Conservation (phyloP, 1,140 invertebrate species). For the Oryctes rhinoceros region DNA sequence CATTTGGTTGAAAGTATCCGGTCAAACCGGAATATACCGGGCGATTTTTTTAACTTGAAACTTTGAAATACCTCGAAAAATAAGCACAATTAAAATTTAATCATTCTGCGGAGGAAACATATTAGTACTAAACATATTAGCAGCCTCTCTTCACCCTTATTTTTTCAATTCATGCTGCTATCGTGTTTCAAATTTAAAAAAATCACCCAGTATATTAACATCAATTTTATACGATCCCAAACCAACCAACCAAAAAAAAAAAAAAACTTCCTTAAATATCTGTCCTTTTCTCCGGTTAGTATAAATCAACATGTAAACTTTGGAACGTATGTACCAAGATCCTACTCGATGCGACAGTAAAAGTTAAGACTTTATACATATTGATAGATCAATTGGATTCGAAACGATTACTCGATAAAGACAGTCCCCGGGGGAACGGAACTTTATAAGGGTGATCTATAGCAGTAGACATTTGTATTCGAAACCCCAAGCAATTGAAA, state of each 20-base stretch:
- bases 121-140: too few species aligned
- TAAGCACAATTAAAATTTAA: too few species aligned
- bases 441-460: slow-evolving; percentile 51
- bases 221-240: not conserved
- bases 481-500: slow-evolving; percentile 42
- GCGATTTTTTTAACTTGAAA: too few species aligned
- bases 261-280: slow-evolving; percentile 3
- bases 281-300: not conserved
- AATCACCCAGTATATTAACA: not conserved
- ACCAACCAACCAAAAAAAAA: not conserved
- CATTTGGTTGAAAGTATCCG: too few species aligned
- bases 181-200: too few species aligned
- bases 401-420: slow-evolving; percentile 60
- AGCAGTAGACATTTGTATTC: slow-evolving; percentile 50
- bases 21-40: too few species aligned
- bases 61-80: too few species aligned
- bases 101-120: too few species aligned
- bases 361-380: slow-evolving; percentile 61
- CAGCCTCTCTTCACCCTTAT: too few species aligned
- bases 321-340: not conserved
- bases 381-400: slow-evolving; percentile 62
- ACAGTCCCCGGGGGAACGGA: slow-evolving; percentile 50
- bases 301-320: slow-evolving; percentile 37
- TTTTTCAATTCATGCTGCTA: too few species aligned
- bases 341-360: slow-evolving; percentile 23